Conservation (phyloP, 1,140 invertebrate genomes). For the Cydia splendana region DNA sequence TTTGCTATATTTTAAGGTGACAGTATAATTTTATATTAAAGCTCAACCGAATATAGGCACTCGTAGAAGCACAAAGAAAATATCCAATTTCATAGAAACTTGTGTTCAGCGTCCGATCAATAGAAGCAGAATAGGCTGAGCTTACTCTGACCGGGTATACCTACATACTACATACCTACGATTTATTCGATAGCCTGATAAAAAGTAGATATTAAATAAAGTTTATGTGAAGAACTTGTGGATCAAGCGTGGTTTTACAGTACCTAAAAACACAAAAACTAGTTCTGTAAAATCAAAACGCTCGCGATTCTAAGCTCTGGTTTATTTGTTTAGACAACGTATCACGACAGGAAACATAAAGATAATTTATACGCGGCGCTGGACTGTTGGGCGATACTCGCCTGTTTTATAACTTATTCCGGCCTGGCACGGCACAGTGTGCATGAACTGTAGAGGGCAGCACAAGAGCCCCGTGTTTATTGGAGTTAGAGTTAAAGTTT, state of each 20-base stretch:
- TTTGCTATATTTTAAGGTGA: not conserved
- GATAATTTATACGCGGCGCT: constrained; percentile 49
- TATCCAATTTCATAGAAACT: too few relatives aligned
- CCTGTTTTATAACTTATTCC: constrained; percentile 13
- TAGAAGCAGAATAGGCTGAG: too few relatives aligned
- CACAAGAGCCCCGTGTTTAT: too few relatives aligned
- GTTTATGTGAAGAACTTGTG: too few relatives aligned
- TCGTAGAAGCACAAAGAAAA: not conserved
- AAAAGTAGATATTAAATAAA: too few relatives aligned
- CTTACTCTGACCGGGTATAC: too few relatives aligned
- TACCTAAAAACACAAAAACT: too few relatives aligned
- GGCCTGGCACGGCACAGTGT: not conserved
- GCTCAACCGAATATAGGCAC: not conserved
- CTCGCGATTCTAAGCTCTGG: not conserved
- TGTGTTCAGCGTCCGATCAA: too few relatives aligned
- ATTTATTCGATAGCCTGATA: too few relatives aligned
- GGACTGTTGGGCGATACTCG: not conserved
- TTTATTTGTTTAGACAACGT: constrained; percentile 41
- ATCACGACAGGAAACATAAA: constrained; percentile 47
- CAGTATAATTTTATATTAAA: not conserved
- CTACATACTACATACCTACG: too few relatives aligned
- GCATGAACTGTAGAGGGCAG: not conserved
- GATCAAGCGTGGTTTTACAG: too few relatives aligned
- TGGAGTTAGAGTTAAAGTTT: too few relatives aligned
- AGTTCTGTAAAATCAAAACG: not conserved